A percentile compares a stretch with the other conserved stretches of the same genome.
These are phyloP conservation scores for Hyperoplus immaculatus DNA, from an alignment of 2,797 vertebrate genomes.

Conservation along the genomic window DNA sequence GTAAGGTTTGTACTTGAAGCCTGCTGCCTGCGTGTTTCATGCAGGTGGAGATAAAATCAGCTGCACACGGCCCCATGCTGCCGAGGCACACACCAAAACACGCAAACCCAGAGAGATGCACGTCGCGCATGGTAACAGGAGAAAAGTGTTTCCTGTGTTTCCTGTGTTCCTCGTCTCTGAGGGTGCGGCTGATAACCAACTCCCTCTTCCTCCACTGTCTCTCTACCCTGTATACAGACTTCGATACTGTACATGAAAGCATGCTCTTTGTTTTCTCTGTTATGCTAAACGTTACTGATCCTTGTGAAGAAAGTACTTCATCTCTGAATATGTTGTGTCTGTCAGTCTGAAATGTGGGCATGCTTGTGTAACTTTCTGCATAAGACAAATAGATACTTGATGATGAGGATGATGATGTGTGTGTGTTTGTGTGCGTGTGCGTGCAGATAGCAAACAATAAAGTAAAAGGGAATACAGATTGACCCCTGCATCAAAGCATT, in stretches of 20 bases:
- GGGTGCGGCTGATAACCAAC: constrained; percentile 48
- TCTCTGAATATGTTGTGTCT: neutral
- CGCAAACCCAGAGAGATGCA: constrained; percentile 35
- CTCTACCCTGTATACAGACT: neutral
- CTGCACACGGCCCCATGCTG: neutral
- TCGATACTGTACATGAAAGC: constrained; percentile 19
- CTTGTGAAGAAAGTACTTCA: neutral
- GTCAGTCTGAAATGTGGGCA: neutral
- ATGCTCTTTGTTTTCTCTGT: constrained; percentile 16
- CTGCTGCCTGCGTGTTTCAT: constrained; percentile 18
- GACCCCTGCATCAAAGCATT: neutral
- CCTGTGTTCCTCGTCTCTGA: constrained; percentile 35
- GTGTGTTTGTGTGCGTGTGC: too few relatives aligned
- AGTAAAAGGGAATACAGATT: neutral
- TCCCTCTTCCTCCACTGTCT: constrained; percentile 7
- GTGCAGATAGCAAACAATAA: neutral
- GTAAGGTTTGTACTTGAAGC: neutral
- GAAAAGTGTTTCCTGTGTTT: constrained; percentile 62
- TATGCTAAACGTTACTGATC: neutral
- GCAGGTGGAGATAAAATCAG: constrained; percentile 41
- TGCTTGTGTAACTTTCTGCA: neutral
- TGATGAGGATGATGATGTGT: too few relatives aligned
- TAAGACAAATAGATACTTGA: neutral
- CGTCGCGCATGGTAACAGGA: constrained; percentile 16
- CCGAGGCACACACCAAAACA: constrained; percentile 6